Evolutionary conservation across 1,140 invertebrate genomes (phyloP).

Genomic region (Brachionus rotundiformis): DNA sequence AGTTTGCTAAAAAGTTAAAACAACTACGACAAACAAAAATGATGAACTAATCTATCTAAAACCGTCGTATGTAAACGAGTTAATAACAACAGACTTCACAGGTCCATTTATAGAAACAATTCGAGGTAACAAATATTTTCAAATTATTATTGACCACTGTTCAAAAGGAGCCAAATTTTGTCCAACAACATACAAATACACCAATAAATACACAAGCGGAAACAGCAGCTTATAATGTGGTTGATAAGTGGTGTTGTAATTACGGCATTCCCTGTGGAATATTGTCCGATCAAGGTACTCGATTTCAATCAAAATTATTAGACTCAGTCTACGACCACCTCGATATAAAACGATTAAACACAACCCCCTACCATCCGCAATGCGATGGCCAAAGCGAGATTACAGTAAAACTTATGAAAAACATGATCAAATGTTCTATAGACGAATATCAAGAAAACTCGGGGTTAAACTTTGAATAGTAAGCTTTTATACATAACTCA

Average conservation of each 20-base stretch:
- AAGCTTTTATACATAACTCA: no score
- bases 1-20: conserved; percentile 44
- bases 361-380: conserved; percentile 55
- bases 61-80: not conserved
- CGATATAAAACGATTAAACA: conserved; percentile 53
- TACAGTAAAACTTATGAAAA: conserved; percentile 55
- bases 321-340: no score
- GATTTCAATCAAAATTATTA: no score
- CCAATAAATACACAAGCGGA: no score
- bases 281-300: no score
- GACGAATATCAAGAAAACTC: not conserved
- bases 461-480: not conserved
- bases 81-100: conserved; percentile 53
- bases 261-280: no score
- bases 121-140: conserved; percentile 57
- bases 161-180: no score
- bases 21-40: not conserved
- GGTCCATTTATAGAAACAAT: conserved; percentile 53
- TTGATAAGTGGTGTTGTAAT: no score
- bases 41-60: not conserved
- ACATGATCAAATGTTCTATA: not conserved
- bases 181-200: no score
- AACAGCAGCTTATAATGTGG: no score
- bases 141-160: conserved; percentile 60
- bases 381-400: conserved; percentile 55